Base-by-base conservation (phyloP, 2,797 vertebrate genomes). In the Sternotherus odoratus region DNA sequence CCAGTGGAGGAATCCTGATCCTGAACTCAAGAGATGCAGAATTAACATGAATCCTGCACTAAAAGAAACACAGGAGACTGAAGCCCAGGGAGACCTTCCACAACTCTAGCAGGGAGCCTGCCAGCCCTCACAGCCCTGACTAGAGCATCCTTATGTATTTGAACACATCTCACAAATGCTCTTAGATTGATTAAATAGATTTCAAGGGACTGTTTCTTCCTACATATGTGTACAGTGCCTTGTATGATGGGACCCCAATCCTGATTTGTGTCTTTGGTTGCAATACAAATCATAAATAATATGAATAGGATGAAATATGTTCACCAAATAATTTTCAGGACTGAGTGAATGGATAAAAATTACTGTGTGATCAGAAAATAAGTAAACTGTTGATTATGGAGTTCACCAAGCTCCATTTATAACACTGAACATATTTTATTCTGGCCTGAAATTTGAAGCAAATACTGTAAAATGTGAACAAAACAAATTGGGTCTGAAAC, bases 401-500 rank as follows among this genome's bases (percentile, higher is more conserved):
- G 53, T 28, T 53, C 50, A 39, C 17, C 77, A 78, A 12, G 16
- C 51, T 56, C 26, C 48, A 39, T 16, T 26, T 28, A 80, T 8
- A 39, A 80, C 53, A 54, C 46, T 36, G 23, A 7, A 5, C 15
- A 3, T 30, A 15, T 24, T 80, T 43, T 43, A 56, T 43, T 80
- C n/a, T 56, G 53, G 36, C 36, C 39, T 80, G 23, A 43, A 56
- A 80, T 36, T 26, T 80, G 78, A 39, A 69, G 66, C 66, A 69
- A 36, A 69, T 69, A 36, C 66, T 39, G 36, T 36, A 39, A 69
- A 69, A 69, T 69, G 19, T 36, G 66, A 69, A n/a, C 66, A 69
- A 69, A 69, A 69, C 21, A 3, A 69, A 69, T 69, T 21, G 66
- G 69, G 49, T 69, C 90, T 81, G 83, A 50, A 89, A 86, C 86